Conservation (phyloP, 2,797 vertebrate species). For the Spatula clypeata region DNA sequence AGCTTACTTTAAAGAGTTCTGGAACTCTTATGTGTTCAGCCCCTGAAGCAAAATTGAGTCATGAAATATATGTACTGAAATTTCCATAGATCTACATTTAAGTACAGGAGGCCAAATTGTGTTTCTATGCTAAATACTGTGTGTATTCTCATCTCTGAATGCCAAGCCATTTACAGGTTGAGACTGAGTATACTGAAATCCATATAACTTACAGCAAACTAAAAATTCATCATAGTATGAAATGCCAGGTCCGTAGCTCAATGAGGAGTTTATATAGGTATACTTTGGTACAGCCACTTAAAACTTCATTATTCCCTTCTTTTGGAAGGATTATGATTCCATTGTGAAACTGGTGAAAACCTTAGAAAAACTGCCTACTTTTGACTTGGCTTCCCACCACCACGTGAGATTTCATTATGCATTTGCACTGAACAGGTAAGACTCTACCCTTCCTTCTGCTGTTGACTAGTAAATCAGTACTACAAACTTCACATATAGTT, state of each 20-base stretch:
- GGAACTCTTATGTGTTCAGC: neutral
- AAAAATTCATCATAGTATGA: neutral
- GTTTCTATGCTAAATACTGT: neutral
- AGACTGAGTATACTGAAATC: neutral
- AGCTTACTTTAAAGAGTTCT: neutral
- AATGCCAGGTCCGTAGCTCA: neutral
- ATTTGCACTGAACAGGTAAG: slow-evolving; percentile 97
- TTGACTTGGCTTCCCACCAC: slow-evolving; percentile 93
- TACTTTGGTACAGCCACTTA: slow-evolving; percentile 14
- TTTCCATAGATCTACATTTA: neutral
- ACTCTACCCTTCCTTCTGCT: neutral
- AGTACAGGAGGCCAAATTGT: neutral
- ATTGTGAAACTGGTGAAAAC: slow-evolving; percentile 97
- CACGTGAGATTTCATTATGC: slow-evolving; percentile 98
- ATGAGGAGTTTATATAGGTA: neutral
- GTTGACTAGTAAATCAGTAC: neutral
- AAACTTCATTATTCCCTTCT: slow-evolving; percentile 37
- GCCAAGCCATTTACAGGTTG: neutral
- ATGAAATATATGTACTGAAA: neutral
- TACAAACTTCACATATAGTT: neutral
- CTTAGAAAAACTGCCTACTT: slow-evolving; percentile 96
- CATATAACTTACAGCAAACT: neutral
- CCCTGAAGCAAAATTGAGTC: neutral
- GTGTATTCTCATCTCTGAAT: neutral
- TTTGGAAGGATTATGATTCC: slow-evolving; percentile 94